Percentiles rank a stretch among this genome's conserved stretches.
Evolutionary conservation across 2,797 vertebrate species (phyloP).

Genomic region (Phataginus tricuspis): DNA sequence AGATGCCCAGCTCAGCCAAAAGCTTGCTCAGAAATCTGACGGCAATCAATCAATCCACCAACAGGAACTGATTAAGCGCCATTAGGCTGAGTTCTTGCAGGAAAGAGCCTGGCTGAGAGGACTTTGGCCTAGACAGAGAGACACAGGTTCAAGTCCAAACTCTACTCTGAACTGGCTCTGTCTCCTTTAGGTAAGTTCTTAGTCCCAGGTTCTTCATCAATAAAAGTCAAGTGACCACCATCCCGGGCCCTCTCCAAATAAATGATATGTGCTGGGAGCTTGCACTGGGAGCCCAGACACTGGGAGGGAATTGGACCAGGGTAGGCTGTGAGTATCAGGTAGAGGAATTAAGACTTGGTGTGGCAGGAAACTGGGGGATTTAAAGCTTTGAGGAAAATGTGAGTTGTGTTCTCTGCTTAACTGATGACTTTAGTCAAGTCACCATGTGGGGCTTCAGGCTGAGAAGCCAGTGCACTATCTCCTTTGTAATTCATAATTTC

Average conservation of each 20-base stretch:
- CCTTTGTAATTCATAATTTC: not conserved
- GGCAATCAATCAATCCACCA: not conserved
- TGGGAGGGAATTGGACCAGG: fast-evolving
- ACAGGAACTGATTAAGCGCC: not conserved
- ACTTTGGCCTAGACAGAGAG: not conserved
- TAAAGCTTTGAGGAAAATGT: not conserved
- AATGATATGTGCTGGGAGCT: fast-evolving
- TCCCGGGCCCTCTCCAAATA: not conserved
- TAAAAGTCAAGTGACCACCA: not conserved
- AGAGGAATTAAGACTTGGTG: not conserved
- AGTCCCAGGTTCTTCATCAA: not conserved
- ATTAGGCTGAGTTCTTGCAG: not conserved
- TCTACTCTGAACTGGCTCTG: not conserved
- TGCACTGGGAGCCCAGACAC: fast-evolving
- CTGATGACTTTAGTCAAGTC: not conserved
- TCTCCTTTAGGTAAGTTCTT: not conserved
- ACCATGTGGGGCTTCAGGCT: not conserved
- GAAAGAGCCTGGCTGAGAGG: not conserved
- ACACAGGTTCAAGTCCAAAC: not conserved
- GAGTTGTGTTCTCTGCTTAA: not conserved
- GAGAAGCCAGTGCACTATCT: not conserved
- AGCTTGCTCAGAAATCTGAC: not conserved
- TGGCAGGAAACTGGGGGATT: not conserved
- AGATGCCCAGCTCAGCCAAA: not conserved
- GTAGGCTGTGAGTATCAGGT: not conserved